These are phyloP conservation scores for Teleogryllus oceanicus DNA, from an alignment of 2,888 invertebrate species.

Conservation along the genomic window DNA sequence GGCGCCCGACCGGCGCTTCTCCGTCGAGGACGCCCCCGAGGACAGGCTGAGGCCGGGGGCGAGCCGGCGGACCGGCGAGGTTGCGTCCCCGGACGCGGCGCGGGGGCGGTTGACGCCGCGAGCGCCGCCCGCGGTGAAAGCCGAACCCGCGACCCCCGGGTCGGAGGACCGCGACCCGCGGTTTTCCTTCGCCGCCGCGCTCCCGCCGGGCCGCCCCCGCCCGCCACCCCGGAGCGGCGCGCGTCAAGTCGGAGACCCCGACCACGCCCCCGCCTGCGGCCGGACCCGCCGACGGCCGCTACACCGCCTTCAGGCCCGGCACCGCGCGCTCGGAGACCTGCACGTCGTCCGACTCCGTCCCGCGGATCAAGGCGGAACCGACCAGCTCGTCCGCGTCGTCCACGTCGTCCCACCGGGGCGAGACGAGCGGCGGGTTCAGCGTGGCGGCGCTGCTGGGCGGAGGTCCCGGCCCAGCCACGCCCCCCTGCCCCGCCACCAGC, in stretches of 20 bases:
- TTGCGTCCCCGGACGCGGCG: too few species aligned
- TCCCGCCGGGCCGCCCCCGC: neutral
- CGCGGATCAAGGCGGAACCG: neutral
- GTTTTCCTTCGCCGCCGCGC: neutral
- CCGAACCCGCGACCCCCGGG: too few species aligned
- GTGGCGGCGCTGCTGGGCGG: conserved; percentile 32
- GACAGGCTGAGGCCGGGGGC: neutral
- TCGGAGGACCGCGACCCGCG: neutral
- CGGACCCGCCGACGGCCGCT: too few species aligned
- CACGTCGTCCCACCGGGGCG: neutral
- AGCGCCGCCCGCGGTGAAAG: neutral
- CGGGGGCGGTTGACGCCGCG: neutral
- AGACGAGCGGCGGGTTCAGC: conserved; percentile 28
- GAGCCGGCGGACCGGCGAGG: too few species aligned
- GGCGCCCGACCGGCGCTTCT: neutral
- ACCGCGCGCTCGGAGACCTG: too few species aligned
- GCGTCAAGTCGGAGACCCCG: neutral
- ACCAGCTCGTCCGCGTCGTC: neutral
- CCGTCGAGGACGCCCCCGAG: neutral
- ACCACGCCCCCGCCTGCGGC: too few species aligned
- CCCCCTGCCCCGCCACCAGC: conserved; percentile 37
- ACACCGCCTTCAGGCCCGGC: too few species aligned
- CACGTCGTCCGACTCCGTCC: too few species aligned
- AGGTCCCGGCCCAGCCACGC: conserved; percentile 26
- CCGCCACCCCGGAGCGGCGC: neutral